phyloP scores from a whole-genome alignment of 2,797 vertebrate genomes.

The Graptemys geographica region DNA sequence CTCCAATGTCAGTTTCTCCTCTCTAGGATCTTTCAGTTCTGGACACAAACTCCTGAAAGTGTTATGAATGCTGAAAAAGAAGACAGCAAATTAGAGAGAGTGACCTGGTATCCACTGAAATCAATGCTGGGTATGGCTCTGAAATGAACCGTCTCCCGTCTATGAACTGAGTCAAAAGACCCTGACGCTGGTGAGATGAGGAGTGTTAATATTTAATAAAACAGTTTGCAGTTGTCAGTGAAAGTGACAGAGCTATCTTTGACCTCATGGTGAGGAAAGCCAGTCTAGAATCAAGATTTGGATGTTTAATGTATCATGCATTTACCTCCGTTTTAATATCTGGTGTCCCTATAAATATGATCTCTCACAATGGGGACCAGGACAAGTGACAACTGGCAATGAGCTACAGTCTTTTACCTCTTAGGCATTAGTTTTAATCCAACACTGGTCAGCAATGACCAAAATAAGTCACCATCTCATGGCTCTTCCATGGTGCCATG shows the following conservation, averaged over 20 bases:
- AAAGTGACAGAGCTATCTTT: background rate
- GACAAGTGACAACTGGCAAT: background rate
- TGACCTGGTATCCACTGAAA: no score
- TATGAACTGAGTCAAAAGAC: no score
- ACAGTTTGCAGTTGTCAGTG: no score
- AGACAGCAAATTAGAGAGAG: background rate
- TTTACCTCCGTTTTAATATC: background rate
- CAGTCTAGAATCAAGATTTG: background rate
- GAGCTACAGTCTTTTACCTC: background rate
- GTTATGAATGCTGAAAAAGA: slow-evolving; percentile 60
- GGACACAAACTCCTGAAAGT: slow-evolving; percentile 70
- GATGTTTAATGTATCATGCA: rapidly evolving
- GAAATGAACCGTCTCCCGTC: background rate
- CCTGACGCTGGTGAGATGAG: background rate
- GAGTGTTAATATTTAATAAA: background rate
- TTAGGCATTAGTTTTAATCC: no score
- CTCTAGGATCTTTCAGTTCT: slow-evolving; percentile 48
- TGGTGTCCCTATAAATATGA: background rate
- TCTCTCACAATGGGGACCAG: background rate
- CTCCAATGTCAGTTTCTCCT: slow-evolving; percentile 57
- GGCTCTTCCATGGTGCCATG: background rate
- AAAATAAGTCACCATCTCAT: background rate
- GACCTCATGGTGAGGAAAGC: background rate
- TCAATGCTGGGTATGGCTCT: background rate
- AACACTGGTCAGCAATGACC: background rate